These are phyloP conservation scores for Solenodon paradoxus DNA, from an alignment of 2,113 vertebrate species.

Conservation along the genomic window DNA sequence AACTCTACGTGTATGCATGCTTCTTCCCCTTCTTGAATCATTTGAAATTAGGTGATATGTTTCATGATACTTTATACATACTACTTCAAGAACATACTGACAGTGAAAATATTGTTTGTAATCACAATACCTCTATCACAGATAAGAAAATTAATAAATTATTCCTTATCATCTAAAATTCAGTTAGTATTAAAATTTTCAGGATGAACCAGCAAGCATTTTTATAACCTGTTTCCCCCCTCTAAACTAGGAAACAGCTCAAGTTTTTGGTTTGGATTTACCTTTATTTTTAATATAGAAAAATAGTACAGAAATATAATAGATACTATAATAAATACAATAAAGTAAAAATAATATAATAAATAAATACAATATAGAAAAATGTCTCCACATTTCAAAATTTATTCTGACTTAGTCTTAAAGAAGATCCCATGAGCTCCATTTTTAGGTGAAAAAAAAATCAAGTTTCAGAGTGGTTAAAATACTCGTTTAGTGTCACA, in stretches of 20 bases:
- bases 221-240: background rate
- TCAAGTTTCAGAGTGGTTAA: background rate
- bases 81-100: background rate
- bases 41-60: background rate
- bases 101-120: background rate
- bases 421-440: background rate
- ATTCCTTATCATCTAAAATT: background rate
- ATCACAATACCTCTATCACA: background rate
- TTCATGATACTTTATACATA: background rate
- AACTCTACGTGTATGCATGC: rapidly evolving
- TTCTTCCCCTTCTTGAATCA: too few relatives aligned
- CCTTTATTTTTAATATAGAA: slow-evolving; percentile 39
- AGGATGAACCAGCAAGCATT: background rate
- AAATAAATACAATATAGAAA: too few relatives aligned
- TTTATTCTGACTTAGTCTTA: background rate
- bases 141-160: background rate
- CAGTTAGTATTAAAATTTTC: background rate
- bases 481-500: background rate
- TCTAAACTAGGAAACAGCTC: background rate
- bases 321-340: too few relatives aligned
- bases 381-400: background rate
- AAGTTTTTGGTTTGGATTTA: slow-evolving; percentile 6
- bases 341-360: too few relatives aligned
- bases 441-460: background rate
- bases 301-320: too few relatives aligned